Percentiles rank a stretch among this genome's conserved stretches.
phyloP scores from a whole-genome alignment of 64 coral and sea anemone genomes.

The Catalaphyllia jardinei region DNA sequence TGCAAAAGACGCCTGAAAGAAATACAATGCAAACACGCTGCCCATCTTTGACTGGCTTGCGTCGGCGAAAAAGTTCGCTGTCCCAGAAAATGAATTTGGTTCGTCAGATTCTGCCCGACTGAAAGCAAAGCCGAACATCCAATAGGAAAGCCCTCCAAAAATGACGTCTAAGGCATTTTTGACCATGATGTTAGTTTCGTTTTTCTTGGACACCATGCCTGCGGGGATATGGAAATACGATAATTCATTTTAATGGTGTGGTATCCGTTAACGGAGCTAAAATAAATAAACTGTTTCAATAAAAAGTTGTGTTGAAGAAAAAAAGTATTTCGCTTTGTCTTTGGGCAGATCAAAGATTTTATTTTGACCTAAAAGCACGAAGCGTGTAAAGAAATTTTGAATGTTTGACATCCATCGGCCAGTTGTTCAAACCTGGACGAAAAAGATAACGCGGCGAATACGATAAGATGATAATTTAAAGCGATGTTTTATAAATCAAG shows the following conservation, averaged over 20 bases:
- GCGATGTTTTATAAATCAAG: no score
- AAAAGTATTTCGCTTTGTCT: no score
- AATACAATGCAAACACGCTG: conserved; percentile 58
- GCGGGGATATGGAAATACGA: background rate
- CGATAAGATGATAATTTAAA: no score
- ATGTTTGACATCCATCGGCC: no score
- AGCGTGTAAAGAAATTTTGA: no score
- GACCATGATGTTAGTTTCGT: conserved; percentile 86
- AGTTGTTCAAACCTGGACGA: no score
- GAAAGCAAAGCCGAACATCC: conserved; percentile 83
- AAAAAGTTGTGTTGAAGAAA: no score
- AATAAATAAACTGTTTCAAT: no score
- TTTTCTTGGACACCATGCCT: conserved; percentile 88
- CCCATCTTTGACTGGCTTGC: conserved; percentile 63
- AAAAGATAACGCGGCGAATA: no score
- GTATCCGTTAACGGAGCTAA: no score
- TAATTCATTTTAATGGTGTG: background rate
- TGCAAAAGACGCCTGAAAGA: conserved; percentile 84
- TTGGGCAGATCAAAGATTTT: no score
- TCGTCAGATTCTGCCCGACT: conserved; percentile 49
- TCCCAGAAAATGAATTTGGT: conserved; percentile 54
- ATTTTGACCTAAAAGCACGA: no score
- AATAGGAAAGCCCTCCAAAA: conserved; percentile 76
- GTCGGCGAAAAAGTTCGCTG: conserved; percentile 72
- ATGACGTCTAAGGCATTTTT: conserved; percentile 82